Percentiles rank a stretch among this genome's conserved stretches.
Conservation (phyloP, 2,888 invertebrate species). For the Horisme vitalbata region DNA sequence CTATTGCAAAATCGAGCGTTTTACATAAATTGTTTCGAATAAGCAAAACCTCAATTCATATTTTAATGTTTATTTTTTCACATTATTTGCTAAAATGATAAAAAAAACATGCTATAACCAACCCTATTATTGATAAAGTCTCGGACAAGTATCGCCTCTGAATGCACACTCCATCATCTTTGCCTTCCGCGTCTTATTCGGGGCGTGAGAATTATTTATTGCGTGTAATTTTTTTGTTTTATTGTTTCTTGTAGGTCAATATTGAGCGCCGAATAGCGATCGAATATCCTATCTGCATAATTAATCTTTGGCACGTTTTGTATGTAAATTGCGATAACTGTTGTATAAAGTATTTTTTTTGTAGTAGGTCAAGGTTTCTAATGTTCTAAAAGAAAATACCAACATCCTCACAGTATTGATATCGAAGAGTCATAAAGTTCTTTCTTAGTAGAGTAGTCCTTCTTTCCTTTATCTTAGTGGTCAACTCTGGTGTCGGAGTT, state of each 20-base stretch:
- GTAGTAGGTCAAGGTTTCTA: constrained; percentile 15
- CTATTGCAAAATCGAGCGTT: no score
- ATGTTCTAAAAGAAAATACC: no score
- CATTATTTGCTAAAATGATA: background rate
- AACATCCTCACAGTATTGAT: no score
- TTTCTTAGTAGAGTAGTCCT: no score
- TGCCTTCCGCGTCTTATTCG: constrained; percentile 34
- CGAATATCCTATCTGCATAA: constrained; percentile 24
- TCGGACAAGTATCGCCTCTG: constrained; percentile 33
- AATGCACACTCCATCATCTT: constrained; percentile 32
- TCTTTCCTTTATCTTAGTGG: no score
- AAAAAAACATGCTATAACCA: background rate
- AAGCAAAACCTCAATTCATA: background rate
- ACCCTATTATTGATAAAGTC: constrained; percentile 36
- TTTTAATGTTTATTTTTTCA: no score
- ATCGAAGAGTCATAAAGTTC: no score
- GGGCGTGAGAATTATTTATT: constrained; percentile 41
- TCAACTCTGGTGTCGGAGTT: no score
- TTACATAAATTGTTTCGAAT: no score
- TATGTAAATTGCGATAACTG: constrained; percentile 22
- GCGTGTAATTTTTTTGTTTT: constrained; percentile 27
- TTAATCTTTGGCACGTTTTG: constrained; percentile 29
- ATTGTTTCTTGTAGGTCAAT: constrained; percentile 22
- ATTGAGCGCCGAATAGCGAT: constrained; percentile 20
- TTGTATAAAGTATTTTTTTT: constrained; percentile 11